Evolutionary conservation across 1,140 invertebrate species (phyloP).

Genomic region (Magallana ariakensis): DNA sequence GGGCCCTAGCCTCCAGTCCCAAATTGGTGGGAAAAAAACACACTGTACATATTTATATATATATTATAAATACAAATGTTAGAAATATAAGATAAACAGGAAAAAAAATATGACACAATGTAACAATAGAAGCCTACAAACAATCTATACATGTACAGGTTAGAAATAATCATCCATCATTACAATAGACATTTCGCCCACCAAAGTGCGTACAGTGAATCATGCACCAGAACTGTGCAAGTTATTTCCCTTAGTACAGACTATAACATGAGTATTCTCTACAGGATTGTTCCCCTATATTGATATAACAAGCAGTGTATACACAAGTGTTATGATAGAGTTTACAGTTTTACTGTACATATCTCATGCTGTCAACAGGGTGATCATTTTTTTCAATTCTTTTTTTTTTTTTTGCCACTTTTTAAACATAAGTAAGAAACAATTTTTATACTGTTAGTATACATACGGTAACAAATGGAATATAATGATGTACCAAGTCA

Average conservation of each 20-base stretch:
- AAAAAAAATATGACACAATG: background rate
- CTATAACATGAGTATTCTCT: background rate
- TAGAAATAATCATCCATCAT: background rate
- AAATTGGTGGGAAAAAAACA: too few species aligned
- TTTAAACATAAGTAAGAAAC: background rate
- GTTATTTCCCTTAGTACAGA: constrained; percentile 23
- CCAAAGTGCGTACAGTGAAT: background rate
- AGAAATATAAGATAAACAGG: background rate
- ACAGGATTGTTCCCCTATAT: background rate
- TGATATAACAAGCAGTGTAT: constrained; percentile 38
- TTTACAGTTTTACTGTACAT: constrained; percentile 1
- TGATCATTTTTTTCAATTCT: background rate
- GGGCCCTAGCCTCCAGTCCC: too few species aligned
- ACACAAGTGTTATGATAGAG: background rate
- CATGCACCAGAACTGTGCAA: background rate
- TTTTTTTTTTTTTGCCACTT: background rate
- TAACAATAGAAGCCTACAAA: background rate
- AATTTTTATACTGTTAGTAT: background rate
- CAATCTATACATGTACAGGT: background rate
- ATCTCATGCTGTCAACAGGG: constrained; percentile 32
- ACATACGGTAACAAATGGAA: background rate
- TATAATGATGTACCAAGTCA: background rate
- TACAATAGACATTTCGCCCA: background rate
- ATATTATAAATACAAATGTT: background rate
- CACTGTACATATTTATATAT: too few species aligned